A percentile compares a stretch with the other conserved stretches of the same genome.
Evolutionary conservation across 2,113 vertebrate genomes (phyloP).

Genomic region (Serilophus lunatus): DNA sequence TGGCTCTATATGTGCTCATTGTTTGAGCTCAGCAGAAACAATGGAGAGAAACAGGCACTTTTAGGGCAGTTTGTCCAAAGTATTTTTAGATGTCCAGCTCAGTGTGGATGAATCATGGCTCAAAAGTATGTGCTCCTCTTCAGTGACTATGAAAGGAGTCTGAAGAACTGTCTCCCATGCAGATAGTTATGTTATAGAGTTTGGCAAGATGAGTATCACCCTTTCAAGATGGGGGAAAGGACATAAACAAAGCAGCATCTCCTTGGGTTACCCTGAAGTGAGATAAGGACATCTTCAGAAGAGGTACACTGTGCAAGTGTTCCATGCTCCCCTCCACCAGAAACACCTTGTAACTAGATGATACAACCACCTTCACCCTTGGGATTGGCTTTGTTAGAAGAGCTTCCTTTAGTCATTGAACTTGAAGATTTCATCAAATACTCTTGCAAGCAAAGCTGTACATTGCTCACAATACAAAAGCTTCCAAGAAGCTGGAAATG

Average conservation of each 20-base stretch:
- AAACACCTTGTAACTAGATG: neutral
- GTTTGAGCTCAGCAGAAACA: slow-evolving; percentile 26
- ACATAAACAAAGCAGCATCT: neutral
- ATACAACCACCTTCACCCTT: neutral
- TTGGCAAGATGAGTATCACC: neutral
- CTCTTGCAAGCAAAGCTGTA: neutral
- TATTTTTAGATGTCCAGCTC: slow-evolving; percentile 18
- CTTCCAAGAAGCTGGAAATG: neutral
- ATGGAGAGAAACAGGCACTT: slow-evolving; percentile 16
- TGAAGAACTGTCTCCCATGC: neutral
- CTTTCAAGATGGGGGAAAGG: neutral
- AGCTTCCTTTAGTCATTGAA: neutral
- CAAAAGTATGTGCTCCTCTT: neutral
- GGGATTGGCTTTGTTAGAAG: neutral
- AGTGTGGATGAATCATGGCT: neutral
- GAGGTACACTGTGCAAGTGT: neutral
- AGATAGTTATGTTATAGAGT: neutral
- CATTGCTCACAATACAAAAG: fast-evolving
- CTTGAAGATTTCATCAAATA: neutral
- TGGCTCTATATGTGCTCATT: neutral
- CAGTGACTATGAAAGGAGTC: slow-evolving; percentile 13
- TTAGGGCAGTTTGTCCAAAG: neutral
- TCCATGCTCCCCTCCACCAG: neutral
- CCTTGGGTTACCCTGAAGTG: fast-evolving
- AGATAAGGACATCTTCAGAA: neutral